phyloP scores from a whole-genome alignment of 2,888 invertebrate species.

The Lasioglossum zephyrum region DNA sequence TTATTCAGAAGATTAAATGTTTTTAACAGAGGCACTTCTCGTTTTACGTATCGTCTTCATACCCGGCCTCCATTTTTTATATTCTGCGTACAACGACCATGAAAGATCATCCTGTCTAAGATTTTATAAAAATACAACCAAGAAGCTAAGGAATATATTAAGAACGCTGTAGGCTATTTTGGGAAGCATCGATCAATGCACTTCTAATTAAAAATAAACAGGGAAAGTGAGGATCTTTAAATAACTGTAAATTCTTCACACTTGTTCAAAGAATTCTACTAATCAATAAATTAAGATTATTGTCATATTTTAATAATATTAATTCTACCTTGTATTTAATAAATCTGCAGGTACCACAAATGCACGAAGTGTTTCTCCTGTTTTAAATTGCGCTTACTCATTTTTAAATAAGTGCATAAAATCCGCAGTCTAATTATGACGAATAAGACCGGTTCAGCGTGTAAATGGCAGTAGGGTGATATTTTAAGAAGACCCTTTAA shows the following conservation, averaged over 20 bases:
- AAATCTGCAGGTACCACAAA: no score
- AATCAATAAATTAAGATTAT: not conserved
- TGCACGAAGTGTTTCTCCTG: not conserved
- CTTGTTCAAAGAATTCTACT: not conserved
- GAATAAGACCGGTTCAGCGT: not conserved
- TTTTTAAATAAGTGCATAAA: not conserved
- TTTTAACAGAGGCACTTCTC: no score
- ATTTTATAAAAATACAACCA: not conserved
- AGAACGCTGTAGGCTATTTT: not conserved
- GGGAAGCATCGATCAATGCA: not conserved
- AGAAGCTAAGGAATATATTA: not conserved
- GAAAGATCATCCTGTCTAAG: not conserved
- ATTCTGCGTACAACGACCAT: not conserved
- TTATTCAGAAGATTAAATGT: no score
- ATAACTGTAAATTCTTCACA: not conserved
- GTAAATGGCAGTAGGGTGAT: not conserved
- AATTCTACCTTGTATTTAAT: no score
- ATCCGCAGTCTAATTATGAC: not conserved
- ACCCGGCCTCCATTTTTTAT: not conserved
- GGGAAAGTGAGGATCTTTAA: not conserved
- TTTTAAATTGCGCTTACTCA: not conserved
- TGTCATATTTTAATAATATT: no score
- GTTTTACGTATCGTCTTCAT: no score
- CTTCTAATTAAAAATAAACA: constrained; percentile 1
- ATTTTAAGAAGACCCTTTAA: not conserved